Percentiles rank a stretch among this genome's conserved stretches.
phyloP scores from a whole-genome alignment of 1,140 invertebrate genomes.

The Neotoxoptera formosana region DNA sequence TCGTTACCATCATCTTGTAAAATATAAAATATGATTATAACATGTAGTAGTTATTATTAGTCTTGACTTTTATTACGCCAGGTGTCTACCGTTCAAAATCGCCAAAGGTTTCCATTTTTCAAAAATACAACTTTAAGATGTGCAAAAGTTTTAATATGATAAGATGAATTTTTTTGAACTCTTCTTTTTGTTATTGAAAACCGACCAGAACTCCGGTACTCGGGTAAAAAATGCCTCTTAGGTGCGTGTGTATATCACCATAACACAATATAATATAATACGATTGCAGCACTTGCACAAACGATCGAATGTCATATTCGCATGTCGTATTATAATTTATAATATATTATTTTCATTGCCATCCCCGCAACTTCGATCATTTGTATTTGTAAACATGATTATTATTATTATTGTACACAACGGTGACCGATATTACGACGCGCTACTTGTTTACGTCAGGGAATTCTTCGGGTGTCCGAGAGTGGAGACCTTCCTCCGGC shows the following conservation, averaged over 20 bases:
- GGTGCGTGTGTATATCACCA: background rate
- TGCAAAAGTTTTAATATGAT: background rate
- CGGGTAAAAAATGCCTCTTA: background rate
- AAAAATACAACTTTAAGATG: background rate
- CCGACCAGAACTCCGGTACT: no score
- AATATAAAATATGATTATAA: background rate
- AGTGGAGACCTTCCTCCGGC: slow-evolving; percentile 27
- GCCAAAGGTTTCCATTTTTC: no score
- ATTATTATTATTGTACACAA: slow-evolving; percentile 16
- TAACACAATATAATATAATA: no score
- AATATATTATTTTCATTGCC: slow-evolving; percentile 15
- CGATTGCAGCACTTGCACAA: background rate
- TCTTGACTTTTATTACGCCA: background rate
- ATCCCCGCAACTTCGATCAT: background rate
- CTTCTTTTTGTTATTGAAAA: no score
- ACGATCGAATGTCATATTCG: background rate
- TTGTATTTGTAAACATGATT: background rate
- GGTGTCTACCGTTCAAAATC: background rate
- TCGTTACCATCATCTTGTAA: background rate
- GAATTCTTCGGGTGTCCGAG: slow-evolving; percentile 33
- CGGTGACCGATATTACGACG: slow-evolving; percentile 24
- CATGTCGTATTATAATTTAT: background rate
- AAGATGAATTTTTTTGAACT: no score
- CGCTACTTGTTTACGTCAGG: slow-evolving; percentile 39
- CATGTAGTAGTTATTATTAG: background rate